Conservation (phyloP, 2,113 vertebrate genomes). For the Mustelus asterias region DNA sequence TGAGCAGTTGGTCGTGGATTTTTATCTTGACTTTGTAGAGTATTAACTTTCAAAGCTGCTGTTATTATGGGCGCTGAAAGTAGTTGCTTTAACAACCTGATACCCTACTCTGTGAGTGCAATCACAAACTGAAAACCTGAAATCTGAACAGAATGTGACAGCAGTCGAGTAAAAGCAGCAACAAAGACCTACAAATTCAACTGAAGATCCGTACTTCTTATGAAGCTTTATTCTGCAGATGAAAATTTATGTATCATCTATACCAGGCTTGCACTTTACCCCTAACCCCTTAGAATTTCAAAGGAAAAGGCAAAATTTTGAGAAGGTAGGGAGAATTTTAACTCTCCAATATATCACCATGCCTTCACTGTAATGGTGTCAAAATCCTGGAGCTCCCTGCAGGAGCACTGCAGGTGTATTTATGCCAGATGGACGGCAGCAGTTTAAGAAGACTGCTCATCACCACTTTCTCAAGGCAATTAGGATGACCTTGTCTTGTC, state of each 20-base stretch:
- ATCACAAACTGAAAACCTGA: conserved; percentile 39
- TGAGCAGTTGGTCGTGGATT: conserved; percentile 39
- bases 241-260: neutral
- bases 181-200: neutral
- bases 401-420: no score
- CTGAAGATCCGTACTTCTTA: neutral
- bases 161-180: conserved; percentile 30
- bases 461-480: no score
- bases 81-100: conserved; percentile 41
- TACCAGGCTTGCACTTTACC: neutral
- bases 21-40: conserved; percentile 1
- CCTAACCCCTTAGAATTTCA: neutral
- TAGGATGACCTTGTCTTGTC: no score
- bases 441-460: no score
- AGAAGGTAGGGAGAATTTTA: neutral
- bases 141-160: conserved; percentile 37
- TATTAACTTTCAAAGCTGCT: conserved; percentile 30
- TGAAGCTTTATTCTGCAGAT: neutral
- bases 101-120: conserved; percentile 37
- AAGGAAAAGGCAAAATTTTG: neutral
- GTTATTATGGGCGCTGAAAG: conserved; percentile 29
- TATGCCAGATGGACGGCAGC: no score
- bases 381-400: no score
- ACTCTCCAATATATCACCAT: no score
- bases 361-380: no score